phyloP scores from a whole-genome alignment of 2,888 invertebrate species.

The Drosophila meridionalis region DNA sequence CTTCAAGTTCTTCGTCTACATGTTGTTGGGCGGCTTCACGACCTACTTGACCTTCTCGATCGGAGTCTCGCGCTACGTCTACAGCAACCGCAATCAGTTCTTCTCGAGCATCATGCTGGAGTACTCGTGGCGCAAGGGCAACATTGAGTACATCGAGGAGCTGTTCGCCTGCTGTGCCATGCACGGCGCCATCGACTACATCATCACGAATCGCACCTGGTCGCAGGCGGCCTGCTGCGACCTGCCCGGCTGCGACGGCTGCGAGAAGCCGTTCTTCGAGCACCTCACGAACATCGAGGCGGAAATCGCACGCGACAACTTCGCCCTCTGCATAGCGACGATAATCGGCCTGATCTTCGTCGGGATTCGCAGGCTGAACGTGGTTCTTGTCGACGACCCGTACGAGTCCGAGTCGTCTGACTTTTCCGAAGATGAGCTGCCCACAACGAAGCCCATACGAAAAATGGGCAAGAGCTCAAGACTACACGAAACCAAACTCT shows the following conservation, averaged over 20 bases:
- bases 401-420: constrained; percentile 31
- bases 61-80: constrained; percentile 28
- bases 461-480: background rate
- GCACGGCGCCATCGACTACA: constrained; percentile 49
- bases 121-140: background rate
- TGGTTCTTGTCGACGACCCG: constrained; percentile 15
- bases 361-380: constrained; percentile 11
- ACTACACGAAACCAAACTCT: background rate
- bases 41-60: constrained; percentile 25
- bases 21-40: background rate
- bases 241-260: constrained; percentile 43
- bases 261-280: constrained; percentile 17
- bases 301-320: constrained; percentile 59
- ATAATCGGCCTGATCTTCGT: constrained; percentile 29
- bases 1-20: constrained; percentile 35
- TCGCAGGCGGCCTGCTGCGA: constrained; percentile 48
- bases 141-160: constrained; percentile 31
- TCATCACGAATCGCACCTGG: constrained; percentile 41
- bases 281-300: constrained; percentile 38
- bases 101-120: constrained; percentile 27
- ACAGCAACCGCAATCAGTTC: background rate
- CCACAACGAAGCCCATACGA: no score
- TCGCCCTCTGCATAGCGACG: constrained; percentile 30
- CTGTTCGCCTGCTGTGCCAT: constrained; percentile 55
- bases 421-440: background rate